Evolutionary conservation across 2,797 vertebrate genomes (phyloP).

Genomic region (Labroides dimidiatus): DNA sequence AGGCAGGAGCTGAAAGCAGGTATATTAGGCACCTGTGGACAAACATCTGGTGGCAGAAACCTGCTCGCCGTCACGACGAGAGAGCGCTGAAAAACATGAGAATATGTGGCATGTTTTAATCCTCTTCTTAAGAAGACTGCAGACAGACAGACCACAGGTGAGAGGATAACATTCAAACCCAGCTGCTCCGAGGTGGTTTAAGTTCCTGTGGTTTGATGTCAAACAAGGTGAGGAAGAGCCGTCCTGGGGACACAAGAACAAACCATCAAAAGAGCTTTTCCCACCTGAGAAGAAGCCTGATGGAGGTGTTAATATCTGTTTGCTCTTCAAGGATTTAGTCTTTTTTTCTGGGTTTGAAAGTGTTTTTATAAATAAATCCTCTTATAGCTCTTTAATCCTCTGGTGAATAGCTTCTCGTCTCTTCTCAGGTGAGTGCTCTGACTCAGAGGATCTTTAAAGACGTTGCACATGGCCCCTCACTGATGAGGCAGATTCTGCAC

Average conservation of each 20-base stretch:
- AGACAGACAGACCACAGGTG: neutral
- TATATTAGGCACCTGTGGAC: constrained; percentile 68
- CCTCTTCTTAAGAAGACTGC: neutral
- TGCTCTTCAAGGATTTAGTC: neutral
- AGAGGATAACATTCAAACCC: neutral
- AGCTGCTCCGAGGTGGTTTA: neutral
- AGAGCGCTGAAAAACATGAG: constrained; percentile 10
- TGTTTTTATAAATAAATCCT: constrained; percentile 13
- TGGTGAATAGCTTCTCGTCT: neutral
- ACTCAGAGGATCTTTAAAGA: constrained; percentile 14
- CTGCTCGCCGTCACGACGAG: neutral
- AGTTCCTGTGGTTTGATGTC: neutral
- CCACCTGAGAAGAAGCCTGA: neutral
- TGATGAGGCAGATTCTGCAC: constrained; percentile 2
- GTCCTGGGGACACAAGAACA: neutral
- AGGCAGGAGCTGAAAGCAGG: constrained; percentile 24
- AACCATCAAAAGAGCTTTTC: constrained; percentile 6
- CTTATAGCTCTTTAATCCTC: constrained; percentile 6
- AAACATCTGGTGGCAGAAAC: constrained; percentile 11
- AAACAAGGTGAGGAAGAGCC: constrained; percentile 9
- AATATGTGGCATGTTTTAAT: neutral
- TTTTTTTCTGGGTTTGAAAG: neutral
- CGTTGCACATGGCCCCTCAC: neutral
- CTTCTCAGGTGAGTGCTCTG: constrained; percentile 1
- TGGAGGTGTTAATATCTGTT: constrained; percentile 15